Base-by-base conservation (phyloP, 2,797 vertebrate genomes). In the Remorina albescens region DNA sequence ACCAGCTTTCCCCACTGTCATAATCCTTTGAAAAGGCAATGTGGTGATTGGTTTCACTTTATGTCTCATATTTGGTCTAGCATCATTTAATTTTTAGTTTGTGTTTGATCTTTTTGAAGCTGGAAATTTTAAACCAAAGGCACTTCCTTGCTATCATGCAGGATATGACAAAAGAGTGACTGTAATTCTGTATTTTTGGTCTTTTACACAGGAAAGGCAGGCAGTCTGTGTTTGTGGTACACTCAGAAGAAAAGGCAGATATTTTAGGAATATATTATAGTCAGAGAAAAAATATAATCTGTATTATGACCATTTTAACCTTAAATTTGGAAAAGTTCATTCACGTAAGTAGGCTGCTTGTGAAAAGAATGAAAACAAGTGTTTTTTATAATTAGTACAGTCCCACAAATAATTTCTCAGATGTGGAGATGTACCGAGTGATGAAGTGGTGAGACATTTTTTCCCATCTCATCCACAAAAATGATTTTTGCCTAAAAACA, bases 61-160 rank as follows among this genome's bases (percentile, higher is more conserved):
- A 88, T 94, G 92, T 79, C 6, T 89, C 73, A 21, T 94, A 96
- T 99, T 98, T 98, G 97, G 97, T 98, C 95, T 96, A 86, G 89
- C 93, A 96, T 96, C 90, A 92, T 95, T 94, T 71, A 65, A 83
- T 86, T 83, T 70, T 93, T 89, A 87, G 93, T 93, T 89, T 94
- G 90, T 92, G 93, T 93, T 83, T 72, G 46, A 72, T 81, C 91
- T 95, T 81, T 96, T 95, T 94, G 95, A 97, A 96, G 96, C 95
- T 97, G 96, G 95, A 96, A 81, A 95, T 95, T 94, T 94, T 87
- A 92, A 96, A 96, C 95, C 95, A 96, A 98, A 99, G 98, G 98
- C 97, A 99, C 98, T 97, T 97, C 95, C 96, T 97, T 95, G 96
- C 96, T 95, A 94, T 96, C 96, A 95, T 94, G 96, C 95, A 96